Base-by-base conservation (phyloP, 2,888 invertebrate species). In the Drosophila siamana region DNA sequence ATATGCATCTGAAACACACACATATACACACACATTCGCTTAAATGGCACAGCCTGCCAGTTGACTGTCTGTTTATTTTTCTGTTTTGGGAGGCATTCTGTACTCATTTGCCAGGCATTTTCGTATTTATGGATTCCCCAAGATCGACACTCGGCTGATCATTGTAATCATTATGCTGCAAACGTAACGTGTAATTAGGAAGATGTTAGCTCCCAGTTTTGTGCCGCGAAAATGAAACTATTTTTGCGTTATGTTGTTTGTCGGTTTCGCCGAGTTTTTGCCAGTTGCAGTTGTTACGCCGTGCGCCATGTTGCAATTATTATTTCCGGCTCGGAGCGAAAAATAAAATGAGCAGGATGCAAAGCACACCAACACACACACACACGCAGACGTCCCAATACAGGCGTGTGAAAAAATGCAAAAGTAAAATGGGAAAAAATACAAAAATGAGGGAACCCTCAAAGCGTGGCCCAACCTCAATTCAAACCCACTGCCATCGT, bases 261-360 rank as follows among this genome's bases (percentile, higher is more conserved):
- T 33, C 69, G 48, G 57, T 2, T 7, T 13, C 2, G 13, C 2
- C n/a, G 13, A 6, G 36, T 11, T 33, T 33, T 33, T 33, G 33
- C 33, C 50, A 62, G 40, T 28, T 50, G 40, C 28, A 30, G 54
- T 38, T 48, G 51, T 60, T 57, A 15, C 50, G 30, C 59, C 67
- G 63, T 66, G 75, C 72, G 85, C 82, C 84, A 84, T 84, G 83
- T 77, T 85, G 88, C 84, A 84, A 87, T 84, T 84, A 87, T 82
- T 85, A 87, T 87, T 77, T 87, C 86, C 84, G 80, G 65, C 77
- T 85, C 70, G 83, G 75, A 87, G 88, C 77, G 73, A 81, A 75
- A 86, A 74, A 74, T 80, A 79, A 87, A 85, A 87, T 87, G 86
- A 85, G 83, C 88, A 86, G 88, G 83, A 87, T 77, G 80, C 59